phyloP scores from a whole-genome alignment of 30 jellyfish, hydroid and myxozoan species.

The Nemopilema nomurai region DNA sequence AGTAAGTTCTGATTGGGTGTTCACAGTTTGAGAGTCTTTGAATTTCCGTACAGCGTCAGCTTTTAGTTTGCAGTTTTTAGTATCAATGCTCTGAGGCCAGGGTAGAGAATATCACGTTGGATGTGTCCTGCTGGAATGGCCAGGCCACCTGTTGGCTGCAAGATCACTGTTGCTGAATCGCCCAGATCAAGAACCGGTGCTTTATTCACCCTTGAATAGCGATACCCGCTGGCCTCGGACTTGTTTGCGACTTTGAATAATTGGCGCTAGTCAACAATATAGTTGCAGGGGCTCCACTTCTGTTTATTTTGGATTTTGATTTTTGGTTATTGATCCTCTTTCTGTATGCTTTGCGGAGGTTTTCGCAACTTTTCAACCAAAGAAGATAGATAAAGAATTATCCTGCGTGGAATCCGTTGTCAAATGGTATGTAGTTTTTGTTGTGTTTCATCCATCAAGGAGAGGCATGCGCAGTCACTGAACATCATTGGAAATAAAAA shows the following conservation, averaged over 20 bases:
- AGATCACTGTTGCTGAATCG: background rate
- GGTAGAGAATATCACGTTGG: no score
- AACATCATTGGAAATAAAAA: no score
- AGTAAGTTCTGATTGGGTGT: no score
- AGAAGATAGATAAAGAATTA: no score
- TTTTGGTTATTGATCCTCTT: background rate
- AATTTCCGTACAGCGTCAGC: no score
- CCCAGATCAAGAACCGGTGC: conserved; percentile 27
- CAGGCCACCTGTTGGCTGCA: conserved; percentile 19
- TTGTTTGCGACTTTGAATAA: conserved; percentile 57
- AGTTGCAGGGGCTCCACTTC: conserved; percentile 23
- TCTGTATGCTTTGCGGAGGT: background rate
- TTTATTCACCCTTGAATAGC: conserved; percentile 12
- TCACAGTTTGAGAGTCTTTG: no score
- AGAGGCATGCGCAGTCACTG: no score
- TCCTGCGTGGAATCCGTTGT: no score
- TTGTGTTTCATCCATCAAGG: no score
- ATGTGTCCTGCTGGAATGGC: background rate
- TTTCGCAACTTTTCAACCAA: background rate
- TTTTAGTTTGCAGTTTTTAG: no score
- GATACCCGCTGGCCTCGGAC: conserved; percentile 35
- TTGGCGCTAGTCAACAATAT: conserved; percentile 46
- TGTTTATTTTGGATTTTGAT: conserved; percentile 4
- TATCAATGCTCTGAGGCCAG: background rate
- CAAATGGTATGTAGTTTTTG: no score